Conservation (phyloP, 37 sponge, comb jelly and placozoan species). For the Oopsacas minuta region DNA sequence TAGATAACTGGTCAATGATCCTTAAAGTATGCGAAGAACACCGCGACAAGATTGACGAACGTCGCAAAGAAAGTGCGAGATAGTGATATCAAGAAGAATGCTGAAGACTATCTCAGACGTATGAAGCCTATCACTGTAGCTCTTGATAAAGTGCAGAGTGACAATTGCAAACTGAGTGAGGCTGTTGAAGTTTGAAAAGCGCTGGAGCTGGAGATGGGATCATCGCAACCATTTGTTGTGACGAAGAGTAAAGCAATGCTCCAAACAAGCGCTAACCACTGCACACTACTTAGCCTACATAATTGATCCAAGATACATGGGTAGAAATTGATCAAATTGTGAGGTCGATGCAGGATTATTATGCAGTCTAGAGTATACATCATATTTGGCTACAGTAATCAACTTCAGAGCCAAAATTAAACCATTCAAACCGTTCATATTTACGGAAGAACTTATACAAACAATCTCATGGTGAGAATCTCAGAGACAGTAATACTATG, state of each 20-base stretch:
- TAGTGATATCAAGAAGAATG: neutral
- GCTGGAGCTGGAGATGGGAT: neutral
- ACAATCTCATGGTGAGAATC: conserved; percentile 6
- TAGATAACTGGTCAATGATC: neutral
- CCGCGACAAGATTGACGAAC: neutral
- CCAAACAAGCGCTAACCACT: neutral
- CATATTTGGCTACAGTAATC: neutral
- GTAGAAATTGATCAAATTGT: neutral
- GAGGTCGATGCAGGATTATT: neutral
- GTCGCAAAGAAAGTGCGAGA: conserved; percentile 12
- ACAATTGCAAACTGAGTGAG: conserved; percentile 15
- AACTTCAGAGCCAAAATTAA: neutral
- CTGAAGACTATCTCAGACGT: conserved; percentile 11
- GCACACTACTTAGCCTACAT: conserved; percentile 5
- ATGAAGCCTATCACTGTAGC: conserved; percentile 16
- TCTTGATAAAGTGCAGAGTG: conserved; percentile 17
- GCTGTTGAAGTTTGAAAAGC: conserved; percentile 7
- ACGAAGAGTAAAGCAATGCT: neutral
- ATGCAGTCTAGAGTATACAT: neutral
- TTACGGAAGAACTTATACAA: neutral
- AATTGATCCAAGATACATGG: neutral
- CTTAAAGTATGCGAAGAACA: conserved; percentile 13
- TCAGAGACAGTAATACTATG: conserved; percentile 13
- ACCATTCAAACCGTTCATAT: neutral
- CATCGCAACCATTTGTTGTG: conserved; percentile 11